Evolutionary conservation across 2,888 invertebrate species (phyloP), one percentile per base, ranked within the genome.

Genomic region (Drosophila fulvimacula): DNA sequence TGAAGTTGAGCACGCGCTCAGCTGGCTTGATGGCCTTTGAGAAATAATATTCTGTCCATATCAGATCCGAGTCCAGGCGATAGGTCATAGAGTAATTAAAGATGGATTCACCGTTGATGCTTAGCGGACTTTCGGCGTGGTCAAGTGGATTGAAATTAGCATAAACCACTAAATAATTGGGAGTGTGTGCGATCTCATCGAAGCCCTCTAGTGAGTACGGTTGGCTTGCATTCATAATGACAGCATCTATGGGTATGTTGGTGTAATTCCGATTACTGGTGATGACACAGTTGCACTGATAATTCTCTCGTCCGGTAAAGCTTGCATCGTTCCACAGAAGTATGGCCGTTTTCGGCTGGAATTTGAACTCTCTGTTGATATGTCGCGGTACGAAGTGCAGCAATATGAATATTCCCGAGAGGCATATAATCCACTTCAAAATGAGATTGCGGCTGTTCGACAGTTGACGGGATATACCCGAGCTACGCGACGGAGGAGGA

Each of bases 61-160:
- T 11, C 6, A 85, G 6, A 58, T 85, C 71, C 17, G 84, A 85
- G 17, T 85, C 86, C 30, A 39, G n/a, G 5, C 86, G 83, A 57
- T 88, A 85, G 30, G 56, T 81, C 88, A 85, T 82, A 0, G 83
- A 76, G 6, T 73, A 51, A 24, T 88, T 88, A 30, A 88, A 63
- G 0, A 30, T 0, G 0, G 38, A 11, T 13, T 48, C 21, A 0
- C 39, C 44, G 10, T 63, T 10, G 9, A 3, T 3, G n/a, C 11
- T 2, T 0, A 49, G 0, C 0, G 66, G 69, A 21, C 57, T 48
- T 24, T 69, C 42, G 10, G 55, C 13, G 6, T 53, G 41, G 6
- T 21, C 70, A 0, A 79, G 27, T 0, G 81, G 81, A 5, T 63
- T 32, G 5, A 38, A 30, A 6, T 46, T 60, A 0, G 81, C 61